Evolutionary conservation across 1,140 invertebrate species (phyloP).

Genomic region (Carcinoscorpius rotundicauda): DNA sequence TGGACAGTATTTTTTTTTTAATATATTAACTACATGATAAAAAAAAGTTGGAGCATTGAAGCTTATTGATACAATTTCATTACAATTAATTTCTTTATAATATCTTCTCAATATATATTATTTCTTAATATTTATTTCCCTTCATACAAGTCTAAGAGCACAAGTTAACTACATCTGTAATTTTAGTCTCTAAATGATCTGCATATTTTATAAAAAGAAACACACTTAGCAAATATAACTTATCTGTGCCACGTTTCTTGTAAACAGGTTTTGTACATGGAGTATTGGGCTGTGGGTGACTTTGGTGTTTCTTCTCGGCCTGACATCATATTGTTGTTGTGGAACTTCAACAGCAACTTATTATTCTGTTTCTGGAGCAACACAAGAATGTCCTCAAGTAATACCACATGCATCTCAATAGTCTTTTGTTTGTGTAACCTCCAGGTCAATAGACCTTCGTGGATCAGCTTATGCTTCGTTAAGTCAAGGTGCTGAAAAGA

Average conservation of each 20-base stretch:
- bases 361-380: slow-evolving; percentile 76
- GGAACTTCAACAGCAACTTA: slow-evolving; percentile 65
- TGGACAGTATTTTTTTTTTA: too few species aligned
- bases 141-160: too few species aligned
- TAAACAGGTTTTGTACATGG: slow-evolving; percentile 52
- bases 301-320: slow-evolving; percentile 38
- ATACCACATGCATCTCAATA: slow-evolving; percentile 69
- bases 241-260: slow-evolving; percentile 62
- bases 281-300: slow-evolving; percentile 55
- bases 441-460: slow-evolving; percentile 69
- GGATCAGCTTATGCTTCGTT: slow-evolving; percentile 60
- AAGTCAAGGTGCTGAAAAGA: slow-evolving; percentile 52
- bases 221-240: slow-evolving; percentile 22
- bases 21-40: too few species aligned
- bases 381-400: slow-evolving; percentile 75
- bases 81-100: too few species aligned
- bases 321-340: slow-evolving; percentile 37
- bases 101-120: too few species aligned
- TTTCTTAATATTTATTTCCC: too few species aligned
- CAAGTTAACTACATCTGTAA: too few species aligned
- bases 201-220: not conserved
- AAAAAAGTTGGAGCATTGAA: too few species aligned
- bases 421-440: slow-evolving; percentile 52
- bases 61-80: too few species aligned
- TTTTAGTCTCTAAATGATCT: too few species aligned